phyloP scores from a whole-genome alignment of 53 echinoderm and acorn worm species.

The Stichopus horrens region DNA sequence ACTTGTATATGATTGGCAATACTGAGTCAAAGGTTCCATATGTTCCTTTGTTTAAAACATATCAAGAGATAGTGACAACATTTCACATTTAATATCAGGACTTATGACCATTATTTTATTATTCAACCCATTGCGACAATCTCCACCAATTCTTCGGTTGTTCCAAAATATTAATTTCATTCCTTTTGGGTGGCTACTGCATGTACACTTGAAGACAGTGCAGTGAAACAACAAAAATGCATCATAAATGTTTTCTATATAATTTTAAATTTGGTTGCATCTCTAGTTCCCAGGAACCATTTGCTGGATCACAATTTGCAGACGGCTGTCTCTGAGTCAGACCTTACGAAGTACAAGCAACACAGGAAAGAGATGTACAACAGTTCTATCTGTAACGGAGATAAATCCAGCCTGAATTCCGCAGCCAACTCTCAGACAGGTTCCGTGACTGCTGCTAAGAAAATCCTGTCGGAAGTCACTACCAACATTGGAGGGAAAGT shows the following conservation, averaged over 20 bases:
- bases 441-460: conserved; percentile 22
- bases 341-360: conserved; percentile 65
- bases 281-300: conserved; percentile 29
- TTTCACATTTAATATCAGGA: too few relatives aligned
- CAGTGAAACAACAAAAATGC: too few relatives aligned
- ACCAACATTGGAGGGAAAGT: conserved; percentile 63
- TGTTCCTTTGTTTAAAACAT: too few relatives aligned
- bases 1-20: too few relatives aligned
- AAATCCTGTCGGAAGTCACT: conserved; percentile 40
- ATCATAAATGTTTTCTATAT: not conserved
- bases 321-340: conserved; percentile 79
- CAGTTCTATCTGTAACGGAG: conserved; percentile 9
- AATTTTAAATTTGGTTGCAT: not conserved
- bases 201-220: not conserved
- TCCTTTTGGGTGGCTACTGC: not conserved
- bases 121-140: not conserved
- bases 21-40: too few relatives aligned
- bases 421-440: conserved; percentile 20
- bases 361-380: conserved; percentile 24
- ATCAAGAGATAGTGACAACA: too few relatives aligned
- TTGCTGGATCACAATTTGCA: conserved; percentile 36
- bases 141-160: not conserved
- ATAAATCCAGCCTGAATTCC: conserved; percentile 34
- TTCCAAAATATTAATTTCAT: not conserved
- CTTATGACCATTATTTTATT: too few relatives aligned